Conservation (phyloP, 1,140 invertebrate species). For the Hyphantria cunea region DNA sequence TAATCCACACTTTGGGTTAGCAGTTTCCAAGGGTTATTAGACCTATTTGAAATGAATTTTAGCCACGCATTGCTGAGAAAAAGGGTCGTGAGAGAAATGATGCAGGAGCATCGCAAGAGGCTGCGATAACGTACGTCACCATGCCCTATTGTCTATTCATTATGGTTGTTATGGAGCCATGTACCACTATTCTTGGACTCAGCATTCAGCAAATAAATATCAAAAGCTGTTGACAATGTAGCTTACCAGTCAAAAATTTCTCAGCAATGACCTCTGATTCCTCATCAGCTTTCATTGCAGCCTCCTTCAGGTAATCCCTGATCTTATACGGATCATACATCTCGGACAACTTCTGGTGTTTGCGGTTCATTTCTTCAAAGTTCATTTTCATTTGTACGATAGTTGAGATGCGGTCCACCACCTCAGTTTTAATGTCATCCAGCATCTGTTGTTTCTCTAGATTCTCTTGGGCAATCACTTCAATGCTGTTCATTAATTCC, state of each 20-base stretch:
- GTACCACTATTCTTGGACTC: too few species aligned
- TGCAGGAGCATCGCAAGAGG: too few species aligned
- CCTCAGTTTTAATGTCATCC: constrained; percentile 83
- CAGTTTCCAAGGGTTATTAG: too few species aligned
- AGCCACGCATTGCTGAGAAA: too few species aligned
- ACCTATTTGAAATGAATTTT: too few species aligned
- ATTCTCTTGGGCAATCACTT: constrained; percentile 88
- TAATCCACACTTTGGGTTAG: too few species aligned
- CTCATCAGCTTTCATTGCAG: constrained; percentile 87
- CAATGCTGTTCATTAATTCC: constrained; percentile 87
- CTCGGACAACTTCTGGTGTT: constrained; percentile 87
- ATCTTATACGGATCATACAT: constrained; percentile 89
- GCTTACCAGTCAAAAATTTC: constrained; percentile 86
- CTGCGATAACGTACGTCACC: too few species aligned
- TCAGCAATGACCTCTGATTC: constrained; percentile 89
- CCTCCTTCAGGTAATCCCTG: constrained; percentile 81
- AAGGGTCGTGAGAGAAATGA: too few species aligned
- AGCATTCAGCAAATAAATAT: too few species aligned
- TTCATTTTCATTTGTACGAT: constrained; percentile 86
- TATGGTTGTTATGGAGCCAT: too few species aligned
- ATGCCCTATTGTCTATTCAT: too few species aligned
- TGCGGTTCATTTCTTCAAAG: constrained; percentile 86
- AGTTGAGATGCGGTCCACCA: constrained; percentile 84
- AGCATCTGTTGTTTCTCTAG: constrained; percentile 85
- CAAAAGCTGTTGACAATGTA: too few species aligned